A percentile compares a stretch with the other conserved stretches of the same genome.
Conservation (phyloP, 2,888 invertebrate genomes). For the Dicyrtomina minuta region DNA sequence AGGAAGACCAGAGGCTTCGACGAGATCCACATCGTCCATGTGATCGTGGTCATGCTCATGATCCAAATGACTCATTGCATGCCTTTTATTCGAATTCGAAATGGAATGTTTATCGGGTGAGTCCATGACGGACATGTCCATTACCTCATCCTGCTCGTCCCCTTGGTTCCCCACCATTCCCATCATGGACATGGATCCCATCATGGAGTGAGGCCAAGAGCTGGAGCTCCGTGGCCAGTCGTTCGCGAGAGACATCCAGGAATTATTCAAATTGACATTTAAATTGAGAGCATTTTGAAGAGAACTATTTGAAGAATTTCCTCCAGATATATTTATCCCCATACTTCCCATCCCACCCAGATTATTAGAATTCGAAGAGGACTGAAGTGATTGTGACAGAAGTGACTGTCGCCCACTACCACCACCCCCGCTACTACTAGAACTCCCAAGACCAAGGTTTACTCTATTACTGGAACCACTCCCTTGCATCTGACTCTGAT, state of each 20-base stretch:
- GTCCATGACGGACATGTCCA: conserved; percentile 52
- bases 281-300: conserved; percentile 31
- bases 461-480: background rate
- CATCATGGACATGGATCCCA: too few relatives aligned
- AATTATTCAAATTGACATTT: conserved; percentile 36
- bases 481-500: conserved; percentile 38
- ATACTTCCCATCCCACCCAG: too few relatives aligned
- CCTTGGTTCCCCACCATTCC: conserved; percentile 1
- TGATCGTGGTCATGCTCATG: conserved; percentile 13
- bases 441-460: conserved; percentile 1
- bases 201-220: conserved; percentile 24
- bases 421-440: background rate
- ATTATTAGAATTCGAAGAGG: too few relatives aligned
- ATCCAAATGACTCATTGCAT: conserved; percentile 5
- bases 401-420: too few relatives aligned
- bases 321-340: background rate
- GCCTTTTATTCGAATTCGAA: too few relatives aligned
- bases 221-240: conserved; percentile 38
- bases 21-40: conserved; percentile 49
- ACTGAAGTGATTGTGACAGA: too few relatives aligned
- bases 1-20: conserved; percentile 42
- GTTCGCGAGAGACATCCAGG: too few relatives aligned
- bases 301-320: background rate
- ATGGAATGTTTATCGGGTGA: conserved; percentile 34
- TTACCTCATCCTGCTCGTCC: conserved; percentile 51